Conservation (phyloP, 2,888 invertebrate genomes). For the Eupsilia transversa region DNA sequence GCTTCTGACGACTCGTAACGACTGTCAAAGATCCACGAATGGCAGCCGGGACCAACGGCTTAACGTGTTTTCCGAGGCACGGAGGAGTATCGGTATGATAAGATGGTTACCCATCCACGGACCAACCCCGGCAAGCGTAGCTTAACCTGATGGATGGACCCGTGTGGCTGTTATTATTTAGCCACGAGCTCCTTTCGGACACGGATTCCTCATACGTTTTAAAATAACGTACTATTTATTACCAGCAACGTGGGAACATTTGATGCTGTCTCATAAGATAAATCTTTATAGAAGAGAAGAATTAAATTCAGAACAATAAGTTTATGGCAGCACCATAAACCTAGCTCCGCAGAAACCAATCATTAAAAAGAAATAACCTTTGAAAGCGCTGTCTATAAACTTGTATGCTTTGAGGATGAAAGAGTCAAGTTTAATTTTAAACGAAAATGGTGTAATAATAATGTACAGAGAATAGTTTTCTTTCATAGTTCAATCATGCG, state of each 20-base stretch:
- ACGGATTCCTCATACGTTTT: not conserved
- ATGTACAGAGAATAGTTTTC: constrained; percentile 38
- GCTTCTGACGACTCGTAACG: too few relatives aligned
- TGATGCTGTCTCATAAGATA: not conserved
- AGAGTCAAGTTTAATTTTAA: constrained; percentile 48
- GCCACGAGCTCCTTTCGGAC: too few relatives aligned
- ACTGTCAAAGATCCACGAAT: too few relatives aligned
- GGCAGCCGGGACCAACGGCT: too few relatives aligned
- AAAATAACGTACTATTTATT: not conserved
- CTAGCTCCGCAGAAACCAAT: constrained; percentile 14
- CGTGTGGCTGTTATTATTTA: too few relatives aligned
- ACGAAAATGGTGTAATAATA: constrained; percentile 37
- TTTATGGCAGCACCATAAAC: constrained; percentile 43
- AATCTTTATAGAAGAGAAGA: too few relatives aligned
- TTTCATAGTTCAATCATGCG: constrained; percentile 11
- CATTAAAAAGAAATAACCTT: constrained; percentile 45
- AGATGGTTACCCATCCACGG: too few relatives aligned
- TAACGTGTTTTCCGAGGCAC: too few relatives aligned
- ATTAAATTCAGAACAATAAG: constrained; percentile 41
- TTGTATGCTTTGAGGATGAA: constrained; percentile 36
- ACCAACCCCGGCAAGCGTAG: too few relatives aligned
- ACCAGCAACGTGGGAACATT: not conserved
- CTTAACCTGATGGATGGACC: too few relatives aligned
- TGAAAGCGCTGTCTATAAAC: constrained; percentile 35
- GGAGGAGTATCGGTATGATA: too few relatives aligned